Evolutionary conservation across 2,113 vertebrate species (phyloP).

Genomic region (Eolophus roseicapilla): DNA sequence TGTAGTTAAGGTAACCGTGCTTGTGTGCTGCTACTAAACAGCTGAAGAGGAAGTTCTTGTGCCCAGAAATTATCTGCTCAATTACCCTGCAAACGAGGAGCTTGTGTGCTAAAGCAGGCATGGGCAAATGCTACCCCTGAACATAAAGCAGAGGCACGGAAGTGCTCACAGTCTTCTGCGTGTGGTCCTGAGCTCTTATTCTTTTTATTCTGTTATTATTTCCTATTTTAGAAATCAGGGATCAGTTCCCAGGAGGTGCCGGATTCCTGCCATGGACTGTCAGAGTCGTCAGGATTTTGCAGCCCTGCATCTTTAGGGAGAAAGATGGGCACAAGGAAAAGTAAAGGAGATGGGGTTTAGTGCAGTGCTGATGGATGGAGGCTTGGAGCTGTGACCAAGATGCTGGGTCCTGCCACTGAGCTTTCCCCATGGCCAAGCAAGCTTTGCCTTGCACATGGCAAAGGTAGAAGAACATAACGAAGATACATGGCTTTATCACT

Average conservation of each 20-base stretch:
- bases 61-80: background rate
- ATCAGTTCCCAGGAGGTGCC: background rate
- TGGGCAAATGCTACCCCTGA: background rate
- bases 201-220: too few species aligned
- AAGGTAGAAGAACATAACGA: background rate
- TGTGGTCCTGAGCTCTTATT: background rate
- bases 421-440: background rate
- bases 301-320: background rate
- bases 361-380: background rate
- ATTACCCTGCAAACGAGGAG: background rate
- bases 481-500: background rate
- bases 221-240: background rate
- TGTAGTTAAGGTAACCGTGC: rapidly evolving
- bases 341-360: background rate
- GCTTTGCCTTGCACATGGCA: background rate
- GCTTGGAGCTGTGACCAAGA: background rate
- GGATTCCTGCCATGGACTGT: background rate
- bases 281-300: background rate
- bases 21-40: background rate
- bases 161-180: background rate
- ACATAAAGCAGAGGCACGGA: background rate
- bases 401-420: background rate
- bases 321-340: background rate
- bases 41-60: background rate
- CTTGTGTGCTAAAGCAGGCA: background rate